phyloP scores from a whole-genome alignment of 1,140 invertebrate genomes.

The Scaptomyza pallida region DNA sequence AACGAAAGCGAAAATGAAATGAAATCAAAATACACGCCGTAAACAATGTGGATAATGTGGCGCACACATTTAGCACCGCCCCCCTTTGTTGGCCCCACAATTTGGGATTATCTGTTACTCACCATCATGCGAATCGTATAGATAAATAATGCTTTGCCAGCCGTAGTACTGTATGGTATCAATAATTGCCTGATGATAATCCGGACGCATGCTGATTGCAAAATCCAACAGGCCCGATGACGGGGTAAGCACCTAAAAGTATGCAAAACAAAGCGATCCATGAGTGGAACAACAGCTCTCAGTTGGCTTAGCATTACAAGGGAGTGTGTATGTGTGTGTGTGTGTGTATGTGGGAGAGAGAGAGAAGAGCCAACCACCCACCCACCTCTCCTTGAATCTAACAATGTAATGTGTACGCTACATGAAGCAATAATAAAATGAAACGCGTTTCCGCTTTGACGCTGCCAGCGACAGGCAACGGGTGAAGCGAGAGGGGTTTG shows the following conservation, averaged over 20 bases:
- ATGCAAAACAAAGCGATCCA: conserved; percentile 63
- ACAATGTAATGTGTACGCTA: conserved; percentile 81
- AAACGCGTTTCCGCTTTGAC: conserved; percentile 76
- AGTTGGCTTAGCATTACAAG: not conserved
- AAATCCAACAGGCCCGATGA: conserved; percentile 93
- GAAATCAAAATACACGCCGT: conserved; percentile 69
- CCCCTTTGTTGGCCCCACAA: not conserved
- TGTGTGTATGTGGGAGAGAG: not conserved
- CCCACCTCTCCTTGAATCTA: conserved; percentile 26
- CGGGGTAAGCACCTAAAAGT: conserved; percentile 89
- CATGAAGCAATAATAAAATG: conserved; percentile 83
- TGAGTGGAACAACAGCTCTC: conserved; percentile 21
- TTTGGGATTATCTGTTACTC: conserved; percentile 84
- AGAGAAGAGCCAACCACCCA: too few species aligned
- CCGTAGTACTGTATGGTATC: conserved; percentile 96
- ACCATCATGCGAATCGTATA: conserved; percentile 98
- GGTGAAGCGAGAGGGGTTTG: not conserved
- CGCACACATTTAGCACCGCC: not conserved
- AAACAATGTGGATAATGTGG: conserved; percentile 58
- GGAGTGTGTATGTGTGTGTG: not conserved
- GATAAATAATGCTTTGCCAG: conserved; percentile 96
- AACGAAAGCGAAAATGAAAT: conserved; percentile 72
- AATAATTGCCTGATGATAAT: conserved; percentile 96
- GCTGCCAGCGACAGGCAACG: conserved; percentile 33
- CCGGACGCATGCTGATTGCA: conserved; percentile 95